phyloP scores from a whole-genome alignment of 2,113 vertebrate genomes.

The Axis porcinus region DNA sequence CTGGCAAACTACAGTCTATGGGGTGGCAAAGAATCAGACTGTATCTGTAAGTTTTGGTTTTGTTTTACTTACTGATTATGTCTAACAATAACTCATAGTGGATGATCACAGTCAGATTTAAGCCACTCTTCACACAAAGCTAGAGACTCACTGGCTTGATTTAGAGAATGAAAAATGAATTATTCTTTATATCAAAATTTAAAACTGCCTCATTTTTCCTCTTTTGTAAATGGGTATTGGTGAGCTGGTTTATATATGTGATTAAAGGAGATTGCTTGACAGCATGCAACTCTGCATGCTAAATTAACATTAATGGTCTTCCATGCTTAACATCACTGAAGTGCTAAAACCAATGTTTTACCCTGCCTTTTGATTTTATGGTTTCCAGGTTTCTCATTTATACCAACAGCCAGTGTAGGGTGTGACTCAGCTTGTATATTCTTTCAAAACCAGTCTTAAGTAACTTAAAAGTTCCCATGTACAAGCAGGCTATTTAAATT shows the following conservation, averaged over 20 bases:
- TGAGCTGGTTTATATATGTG: background rate
- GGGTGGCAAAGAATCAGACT: background rate
- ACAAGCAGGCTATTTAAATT: background rate
- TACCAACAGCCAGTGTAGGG: rapidly evolving
- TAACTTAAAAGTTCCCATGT: background rate
- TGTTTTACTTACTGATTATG: background rate
- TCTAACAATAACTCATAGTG: background rate
- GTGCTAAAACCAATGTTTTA: background rate
- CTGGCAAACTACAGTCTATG: background rate
- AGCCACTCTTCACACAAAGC: background rate
- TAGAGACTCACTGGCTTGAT: background rate
- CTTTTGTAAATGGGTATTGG: background rate
- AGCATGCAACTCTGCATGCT: background rate
- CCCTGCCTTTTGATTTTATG: background rate
- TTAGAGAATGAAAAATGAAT: background rate
- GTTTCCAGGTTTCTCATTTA: background rate
- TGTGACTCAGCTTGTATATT: background rate
- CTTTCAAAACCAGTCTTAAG: background rate
- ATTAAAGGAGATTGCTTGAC: background rate
- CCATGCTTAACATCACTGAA: background rate
- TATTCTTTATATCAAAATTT: background rate
- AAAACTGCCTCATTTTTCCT: background rate
- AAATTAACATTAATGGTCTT: background rate
- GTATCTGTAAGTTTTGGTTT: background rate
- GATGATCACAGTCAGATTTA: background rate